phyloP scores from a whole-genome alignment of 2,797 vertebrate genomes.

The Anomalospiza imberbis region DNA sequence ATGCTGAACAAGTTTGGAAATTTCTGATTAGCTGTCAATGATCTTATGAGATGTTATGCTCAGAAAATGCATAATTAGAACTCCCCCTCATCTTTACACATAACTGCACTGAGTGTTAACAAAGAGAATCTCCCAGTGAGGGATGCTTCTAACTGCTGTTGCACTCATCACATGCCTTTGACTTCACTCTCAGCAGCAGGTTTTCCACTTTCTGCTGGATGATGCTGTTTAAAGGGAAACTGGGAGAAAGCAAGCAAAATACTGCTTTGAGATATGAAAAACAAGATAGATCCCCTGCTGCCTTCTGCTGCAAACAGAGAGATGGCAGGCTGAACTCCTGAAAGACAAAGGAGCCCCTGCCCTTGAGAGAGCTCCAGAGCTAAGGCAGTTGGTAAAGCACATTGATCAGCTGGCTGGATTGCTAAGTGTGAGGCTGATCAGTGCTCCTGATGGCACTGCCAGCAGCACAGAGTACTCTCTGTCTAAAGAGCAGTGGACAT shows the following conservation, averaged over 20 bases:
- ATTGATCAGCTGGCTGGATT: neutral
- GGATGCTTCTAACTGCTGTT: neutral
- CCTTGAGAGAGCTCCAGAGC: neutral
- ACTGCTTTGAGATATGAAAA: neutral
- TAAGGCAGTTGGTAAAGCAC: neutral
- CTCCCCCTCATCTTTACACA: neutral
- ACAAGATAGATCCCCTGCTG: neutral
- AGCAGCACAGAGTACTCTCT: neutral
- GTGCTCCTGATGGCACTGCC: neutral
- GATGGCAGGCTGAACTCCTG: neutral
- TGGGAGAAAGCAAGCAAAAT: neutral
- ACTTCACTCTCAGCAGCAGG: neutral
- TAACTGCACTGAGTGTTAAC: neutral
- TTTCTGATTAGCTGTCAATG: constrained; percentile 11
- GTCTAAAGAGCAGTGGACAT: accelerated
- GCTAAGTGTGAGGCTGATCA: neutral
- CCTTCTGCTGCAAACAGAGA: neutral
- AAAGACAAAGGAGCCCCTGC: neutral
- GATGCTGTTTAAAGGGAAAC: neutral
- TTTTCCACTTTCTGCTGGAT: neutral
- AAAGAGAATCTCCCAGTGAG: neutral
- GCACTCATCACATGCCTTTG: neutral
- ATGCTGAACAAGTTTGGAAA: neutral
- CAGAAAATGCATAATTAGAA: neutral
- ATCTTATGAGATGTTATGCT: neutral